Percentiles rank a stretch among this genome's conserved stretches.
Conservation (phyloP, 1,140 invertebrate species). For the Leptoteleia sp. region DNA sequence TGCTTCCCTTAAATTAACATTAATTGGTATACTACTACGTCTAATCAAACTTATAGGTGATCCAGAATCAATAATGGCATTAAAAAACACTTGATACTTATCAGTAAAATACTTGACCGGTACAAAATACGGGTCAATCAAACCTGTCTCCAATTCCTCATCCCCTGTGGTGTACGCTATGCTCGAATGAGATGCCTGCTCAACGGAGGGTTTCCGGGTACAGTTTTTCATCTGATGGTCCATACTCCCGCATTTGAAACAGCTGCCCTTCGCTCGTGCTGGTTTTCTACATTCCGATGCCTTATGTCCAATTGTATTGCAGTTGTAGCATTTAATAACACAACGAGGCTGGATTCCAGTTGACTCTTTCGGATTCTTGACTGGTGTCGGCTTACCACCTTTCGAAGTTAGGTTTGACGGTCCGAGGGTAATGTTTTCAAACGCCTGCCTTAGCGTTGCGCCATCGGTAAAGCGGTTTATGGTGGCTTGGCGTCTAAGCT, state of each 20-base stretch:
- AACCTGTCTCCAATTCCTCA: no score
- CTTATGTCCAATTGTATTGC: neutral
- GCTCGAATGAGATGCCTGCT: no score
- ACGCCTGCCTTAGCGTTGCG: neutral
- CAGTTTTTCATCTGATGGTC: neutral
- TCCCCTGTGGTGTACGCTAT: no score
- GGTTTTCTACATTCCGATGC: neutral
- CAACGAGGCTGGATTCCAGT: neutral
- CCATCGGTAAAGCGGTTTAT: neutral
- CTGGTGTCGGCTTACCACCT: neutral
- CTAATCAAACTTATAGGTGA: no score
- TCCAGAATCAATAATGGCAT: no score
- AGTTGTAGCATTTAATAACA: neutral
- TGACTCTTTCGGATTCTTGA: neutral
- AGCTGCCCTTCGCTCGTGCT: neutral
- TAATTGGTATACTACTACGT: no score
- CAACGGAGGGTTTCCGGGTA: neutral
- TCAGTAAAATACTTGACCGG: no score
- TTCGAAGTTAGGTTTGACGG: neutral
- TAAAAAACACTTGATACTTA: no score
- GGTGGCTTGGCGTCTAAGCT: neutral
- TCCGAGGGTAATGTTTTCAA: slow-evolving; percentile 5
- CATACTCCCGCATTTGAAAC: neutral
- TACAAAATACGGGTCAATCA: no score
- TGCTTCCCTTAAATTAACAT: no score